Conservation (phyloP, 2,888 invertebrate species). For the Lucinisca nassula region DNA sequence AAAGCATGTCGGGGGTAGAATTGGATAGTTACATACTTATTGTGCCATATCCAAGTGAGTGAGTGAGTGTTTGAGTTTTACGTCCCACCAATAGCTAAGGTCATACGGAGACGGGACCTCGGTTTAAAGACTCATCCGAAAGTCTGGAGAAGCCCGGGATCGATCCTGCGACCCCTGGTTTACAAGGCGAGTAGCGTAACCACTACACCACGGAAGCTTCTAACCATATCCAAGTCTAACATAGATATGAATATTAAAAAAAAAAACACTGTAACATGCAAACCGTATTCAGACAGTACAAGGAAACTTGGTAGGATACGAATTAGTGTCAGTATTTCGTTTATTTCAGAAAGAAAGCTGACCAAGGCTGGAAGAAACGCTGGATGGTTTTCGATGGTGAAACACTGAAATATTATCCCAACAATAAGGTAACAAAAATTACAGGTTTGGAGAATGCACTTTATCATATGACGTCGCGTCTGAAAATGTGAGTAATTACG, state of each 20-base stretch:
- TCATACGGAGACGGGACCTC: no score
- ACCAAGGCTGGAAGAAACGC: constrained; percentile 84
- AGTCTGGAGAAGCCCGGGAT: no score
- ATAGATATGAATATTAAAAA: neutral
- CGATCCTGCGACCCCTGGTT: no score
- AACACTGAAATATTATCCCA: constrained; percentile 81
- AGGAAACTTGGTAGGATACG: neutral
- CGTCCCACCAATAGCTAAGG: no score
- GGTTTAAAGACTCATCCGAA: no score
- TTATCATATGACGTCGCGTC: no score
- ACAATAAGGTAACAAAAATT: constrained; percentile 85
- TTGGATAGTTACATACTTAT: neutral
- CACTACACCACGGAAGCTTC: no score
- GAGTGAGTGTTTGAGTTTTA: no score
- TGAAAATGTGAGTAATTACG: no score
- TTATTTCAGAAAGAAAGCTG: constrained; percentile 74
- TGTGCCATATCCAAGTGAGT: neutral
- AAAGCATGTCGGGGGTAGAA: neutral
- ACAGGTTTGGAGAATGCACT: no score
- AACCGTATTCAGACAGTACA: neutral
- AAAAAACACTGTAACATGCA: neutral
- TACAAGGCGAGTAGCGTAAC: no score
- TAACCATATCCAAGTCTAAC: neutral
- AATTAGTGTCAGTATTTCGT: neutral
- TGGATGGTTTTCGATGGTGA: constrained; percentile 85